Evolutionary conservation across 2,888 invertebrate genomes (phyloP).

Genomic region (Parnassius orleans): DNA sequence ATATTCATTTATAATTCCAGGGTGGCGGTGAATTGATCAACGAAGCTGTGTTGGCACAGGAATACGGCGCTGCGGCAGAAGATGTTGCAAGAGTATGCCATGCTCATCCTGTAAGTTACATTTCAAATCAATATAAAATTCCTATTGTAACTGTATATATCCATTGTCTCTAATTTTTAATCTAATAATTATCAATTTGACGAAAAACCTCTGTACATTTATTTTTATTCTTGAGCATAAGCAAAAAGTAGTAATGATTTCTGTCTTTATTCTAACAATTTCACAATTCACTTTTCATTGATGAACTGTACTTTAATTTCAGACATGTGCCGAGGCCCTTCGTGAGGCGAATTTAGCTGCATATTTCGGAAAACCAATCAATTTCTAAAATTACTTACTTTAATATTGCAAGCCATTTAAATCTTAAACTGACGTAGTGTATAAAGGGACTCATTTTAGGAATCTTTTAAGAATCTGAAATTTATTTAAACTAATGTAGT

Average conservation of each 20-base stretch:
- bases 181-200: too few species aligned
- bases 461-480: conserved; percentile 72
- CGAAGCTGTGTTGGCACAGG: conserved; percentile 98
- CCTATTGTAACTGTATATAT: too few species aligned
- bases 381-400: conserved; percentile 84
- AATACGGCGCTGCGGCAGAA: conserved; percentile 99
- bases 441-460: conserved; percentile 33
- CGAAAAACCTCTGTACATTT: too few species aligned
- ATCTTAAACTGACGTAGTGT: conserved; percentile 42
- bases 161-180: too few species aligned
- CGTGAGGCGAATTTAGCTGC: conserved; percentile 98
- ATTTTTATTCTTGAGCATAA: too few species aligned
- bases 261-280: too few species aligned
- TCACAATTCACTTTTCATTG: background rate
- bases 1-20: conserved; percentile 55
- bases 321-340: conserved; percentile 98
- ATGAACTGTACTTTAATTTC: conserved; percentile 50
- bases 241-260: too few species aligned
- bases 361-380: conserved; percentile 98
- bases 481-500: conserved; percentile 33
- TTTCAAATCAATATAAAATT: too few species aligned
- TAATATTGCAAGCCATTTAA: conserved; percentile 42
- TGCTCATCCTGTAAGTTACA: conserved; percentile 94
- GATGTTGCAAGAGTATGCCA: conserved; percentile 99
- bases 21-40: conserved; percentile 98